Evolutionary conservation across 2,113 vertebrate species (phyloP).

Genomic region (Puntigrus tetrazona): DNA sequence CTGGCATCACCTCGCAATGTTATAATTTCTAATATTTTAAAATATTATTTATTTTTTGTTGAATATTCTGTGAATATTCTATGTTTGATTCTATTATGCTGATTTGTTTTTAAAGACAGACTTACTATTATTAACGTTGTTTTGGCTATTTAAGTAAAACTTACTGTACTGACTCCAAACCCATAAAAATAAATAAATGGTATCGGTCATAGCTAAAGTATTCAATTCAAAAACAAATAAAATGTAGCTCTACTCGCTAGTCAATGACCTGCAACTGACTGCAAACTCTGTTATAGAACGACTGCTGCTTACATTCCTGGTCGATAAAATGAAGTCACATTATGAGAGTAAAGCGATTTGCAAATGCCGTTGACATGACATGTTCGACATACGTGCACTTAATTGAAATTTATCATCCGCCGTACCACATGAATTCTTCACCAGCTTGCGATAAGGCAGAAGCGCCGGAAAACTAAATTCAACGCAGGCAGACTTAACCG

Average conservation of each 20-base stretch:
- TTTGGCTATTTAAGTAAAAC: neutral
- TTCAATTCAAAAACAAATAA: neutral
- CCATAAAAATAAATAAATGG: neutral
- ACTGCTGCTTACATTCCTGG: neutral
- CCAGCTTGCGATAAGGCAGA: neutral
- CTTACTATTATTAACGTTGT: neutral
- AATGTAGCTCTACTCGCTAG: neutral
- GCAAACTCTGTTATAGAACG: neutral
- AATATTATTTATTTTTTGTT: too few relatives aligned
- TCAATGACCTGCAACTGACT: neutral
- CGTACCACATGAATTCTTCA: neutral
- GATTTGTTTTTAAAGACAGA: neutral
- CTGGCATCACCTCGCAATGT: neutral
- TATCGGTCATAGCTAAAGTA: neutral
- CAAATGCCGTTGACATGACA: neutral
- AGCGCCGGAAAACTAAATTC: neutral
- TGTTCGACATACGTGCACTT: neutral
- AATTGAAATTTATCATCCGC: neutral
- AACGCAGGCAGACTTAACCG: neutral
- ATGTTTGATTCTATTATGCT: neutral
- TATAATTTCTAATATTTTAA: too few relatives aligned
- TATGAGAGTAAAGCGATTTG: neutral
- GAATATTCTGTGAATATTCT: too few relatives aligned
- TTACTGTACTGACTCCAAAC: too few relatives aligned
- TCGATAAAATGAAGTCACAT: neutral